Base-by-base conservation (phyloP, 37 sponge, comb jelly and placozoan genomes). In the Axinella damicornis region DNA sequence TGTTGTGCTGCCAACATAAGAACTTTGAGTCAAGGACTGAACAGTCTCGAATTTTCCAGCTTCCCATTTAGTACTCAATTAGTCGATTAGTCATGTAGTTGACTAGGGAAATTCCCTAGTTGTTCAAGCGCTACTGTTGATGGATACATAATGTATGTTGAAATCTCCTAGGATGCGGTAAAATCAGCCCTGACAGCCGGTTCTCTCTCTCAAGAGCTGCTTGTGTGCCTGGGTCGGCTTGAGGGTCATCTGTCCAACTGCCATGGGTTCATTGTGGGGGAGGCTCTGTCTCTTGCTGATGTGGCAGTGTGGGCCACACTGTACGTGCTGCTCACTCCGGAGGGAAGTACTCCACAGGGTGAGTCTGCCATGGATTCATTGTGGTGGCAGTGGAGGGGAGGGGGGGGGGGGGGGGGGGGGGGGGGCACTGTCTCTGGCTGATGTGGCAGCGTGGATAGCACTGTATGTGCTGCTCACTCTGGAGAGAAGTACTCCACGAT, bases 221-320 rank as follows among this genome's bases (percentile, higher is more conserved):
- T 72, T 1, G 69, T 60, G 24, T 78, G 80, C 61, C 80, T 87
- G 37, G 53, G 73, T 25, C 87, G 79, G 14, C 71, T 87, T 4
- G 80, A 87, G 56, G 34, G 80, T 72, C 82, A 88, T 57, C 30
- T 88, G 34, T 54, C 69, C 16, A 73, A 56, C 57, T 33, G 69
- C 34, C 32, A 53, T 21, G 40, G 59, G 27, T 73, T 64, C 61
- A 25, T 77, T 6, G 19, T 71, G 22, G 19, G 63, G 69, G 80
- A 92, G 31, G 37, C 21, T 1, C 65, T 85, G 5, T 80, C 85
- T 14, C 72, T 92, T 18, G 85, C 85, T 32, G 93, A 92, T 74
- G 55, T 92, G 2, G 76, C 85, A 21, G 78, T 85, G 21, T 92
- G 93, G 93, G 33, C 85, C 1, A 70, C 85, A 19, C 86, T 92